A percentile compares a stretch with the other conserved stretches of the same genome.
Evolutionary conservation across 2,888 invertebrate genomes (phyloP).

Genomic region (Dryadula phaetusa): DNA sequence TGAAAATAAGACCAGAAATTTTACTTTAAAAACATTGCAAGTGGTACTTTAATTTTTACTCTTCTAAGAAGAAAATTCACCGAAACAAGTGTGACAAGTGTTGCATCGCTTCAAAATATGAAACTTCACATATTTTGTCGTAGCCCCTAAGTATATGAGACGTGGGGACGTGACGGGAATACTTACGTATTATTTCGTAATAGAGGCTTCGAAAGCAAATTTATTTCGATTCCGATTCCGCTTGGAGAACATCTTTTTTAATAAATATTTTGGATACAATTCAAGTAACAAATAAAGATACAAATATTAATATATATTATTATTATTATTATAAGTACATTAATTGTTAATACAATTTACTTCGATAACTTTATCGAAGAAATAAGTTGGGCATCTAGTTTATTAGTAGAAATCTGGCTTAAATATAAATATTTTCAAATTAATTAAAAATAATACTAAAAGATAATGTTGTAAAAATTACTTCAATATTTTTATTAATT

Average conservation of each 20-base stretch:
- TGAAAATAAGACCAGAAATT: conserved; percentile 3
- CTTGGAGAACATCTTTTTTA: background rate
- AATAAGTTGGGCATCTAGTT: too few species aligned
- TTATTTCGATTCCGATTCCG: background rate
- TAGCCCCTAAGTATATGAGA: conserved; percentile 30
- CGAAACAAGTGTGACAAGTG: conserved; percentile 42
- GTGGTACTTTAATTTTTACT: conserved; percentile 39
- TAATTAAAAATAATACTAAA: too few species aligned
- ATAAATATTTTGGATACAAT: background rate
- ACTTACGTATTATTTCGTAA: background rate
- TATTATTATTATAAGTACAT: background rate
- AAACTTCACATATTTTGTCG: conserved; percentile 38
- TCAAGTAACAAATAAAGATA: background rate
- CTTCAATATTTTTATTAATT: too few species aligned
- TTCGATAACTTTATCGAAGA: too few species aligned
- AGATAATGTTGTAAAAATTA: too few species aligned
- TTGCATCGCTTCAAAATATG: conserved; percentile 41
- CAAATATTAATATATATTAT: background rate
- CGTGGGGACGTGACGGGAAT: conserved; percentile 13
- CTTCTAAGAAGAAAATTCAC: conserved; percentile 41
- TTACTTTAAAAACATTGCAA: conserved; percentile 22
- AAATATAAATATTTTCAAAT: too few species aligned
- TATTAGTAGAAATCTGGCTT: too few species aligned
- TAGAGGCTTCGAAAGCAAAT: conserved; percentile 3
- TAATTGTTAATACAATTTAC: too few species aligned